phyloP scores from a whole-genome alignment of 1,140 invertebrate genomes.

The Venturia canescens region DNA sequence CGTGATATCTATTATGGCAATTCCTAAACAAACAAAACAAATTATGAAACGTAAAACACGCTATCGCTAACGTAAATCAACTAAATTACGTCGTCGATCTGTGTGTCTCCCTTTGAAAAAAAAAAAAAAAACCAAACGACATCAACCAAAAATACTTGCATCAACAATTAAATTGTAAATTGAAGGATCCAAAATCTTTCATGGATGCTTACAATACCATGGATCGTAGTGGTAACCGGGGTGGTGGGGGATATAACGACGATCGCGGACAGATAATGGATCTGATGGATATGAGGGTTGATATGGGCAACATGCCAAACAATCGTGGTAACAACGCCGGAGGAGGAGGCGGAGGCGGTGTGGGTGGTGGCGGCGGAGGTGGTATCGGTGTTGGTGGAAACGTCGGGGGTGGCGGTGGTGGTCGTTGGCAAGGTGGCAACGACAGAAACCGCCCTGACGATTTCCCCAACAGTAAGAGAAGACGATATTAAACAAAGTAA shows the following conservation, averaged over 20 bases:
- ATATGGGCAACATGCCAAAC: constrained; percentile 71
- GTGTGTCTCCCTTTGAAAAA: background rate
- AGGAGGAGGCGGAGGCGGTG: constrained; percentile 58
- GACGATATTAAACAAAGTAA: constrained; percentile 70
- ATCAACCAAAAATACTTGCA: background rate
- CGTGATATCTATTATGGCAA: constrained; percentile 65
- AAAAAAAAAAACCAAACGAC: constrained; percentile 37
- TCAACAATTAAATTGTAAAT: constrained; percentile 25
- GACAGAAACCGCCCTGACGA: constrained; percentile 75
- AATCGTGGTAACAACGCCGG: constrained; percentile 53
- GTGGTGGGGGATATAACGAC: constrained; percentile 75
- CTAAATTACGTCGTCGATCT: constrained; percentile 3
- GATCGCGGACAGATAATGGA: constrained; percentile 76
- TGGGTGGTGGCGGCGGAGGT: constrained; percentile 58
- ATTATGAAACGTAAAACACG: background rate
- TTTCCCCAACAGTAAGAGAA: constrained; percentile 75
- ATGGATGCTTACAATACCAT: constrained; percentile 76
- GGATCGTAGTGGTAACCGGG: constrained; percentile 68
- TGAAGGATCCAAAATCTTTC: constrained; percentile 75
- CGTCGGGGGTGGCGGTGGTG: constrained; percentile 60
- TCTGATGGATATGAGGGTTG: constrained; percentile 77
- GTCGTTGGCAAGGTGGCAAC: constrained; percentile 69
- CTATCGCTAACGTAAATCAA: constrained; percentile 28
- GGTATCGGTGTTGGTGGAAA: constrained; percentile 54
- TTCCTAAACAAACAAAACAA: constrained; percentile 53